A percentile compares a stretch with the other conserved stretches of the same genome.
These are phyloP conservation scores for Miltochrista miniata DNA, from an alignment of 2,888 invertebrate genomes.

Conservation along the genomic window DNA sequence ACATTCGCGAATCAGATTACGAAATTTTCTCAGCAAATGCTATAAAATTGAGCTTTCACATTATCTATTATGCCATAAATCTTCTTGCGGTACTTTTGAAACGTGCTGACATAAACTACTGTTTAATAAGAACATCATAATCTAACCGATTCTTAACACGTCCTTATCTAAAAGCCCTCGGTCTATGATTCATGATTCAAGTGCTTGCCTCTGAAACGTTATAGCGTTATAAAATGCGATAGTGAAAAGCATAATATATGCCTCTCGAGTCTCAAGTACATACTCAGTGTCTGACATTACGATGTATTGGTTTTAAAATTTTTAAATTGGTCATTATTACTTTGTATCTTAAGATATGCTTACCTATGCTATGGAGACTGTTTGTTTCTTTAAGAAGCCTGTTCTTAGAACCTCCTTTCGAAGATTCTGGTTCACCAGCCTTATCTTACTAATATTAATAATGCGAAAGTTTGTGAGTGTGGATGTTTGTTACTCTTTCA, in stretches of 20 bases:
- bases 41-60: neutral
- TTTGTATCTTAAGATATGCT: no score
- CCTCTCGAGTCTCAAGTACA: conserved; percentile 1
- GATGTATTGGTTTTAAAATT: no score
- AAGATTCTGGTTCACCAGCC: no score
- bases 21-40: neutral
- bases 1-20: neutral
- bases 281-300: no score
- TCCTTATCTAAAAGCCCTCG: conserved; percentile 1
- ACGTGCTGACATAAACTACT: neutral
- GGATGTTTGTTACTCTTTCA: no score
- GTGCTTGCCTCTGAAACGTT: neutral
- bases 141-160: conserved; percentile 8
- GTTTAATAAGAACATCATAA: conserved; percentile 1
- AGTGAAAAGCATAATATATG: neutral
- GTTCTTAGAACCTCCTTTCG: no score
- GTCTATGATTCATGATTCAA: conserved; percentile 3
- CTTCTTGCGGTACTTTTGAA: neutral
- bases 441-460: no score
- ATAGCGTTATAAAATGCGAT: neutral
- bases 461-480: no score
- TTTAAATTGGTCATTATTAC: no score
- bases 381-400: no score
- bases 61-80: neutral
- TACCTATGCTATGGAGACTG: no score